phyloP scores from a whole-genome alignment of 2,113 vertebrate genomes.

The Melanocharis versteri region DNA sequence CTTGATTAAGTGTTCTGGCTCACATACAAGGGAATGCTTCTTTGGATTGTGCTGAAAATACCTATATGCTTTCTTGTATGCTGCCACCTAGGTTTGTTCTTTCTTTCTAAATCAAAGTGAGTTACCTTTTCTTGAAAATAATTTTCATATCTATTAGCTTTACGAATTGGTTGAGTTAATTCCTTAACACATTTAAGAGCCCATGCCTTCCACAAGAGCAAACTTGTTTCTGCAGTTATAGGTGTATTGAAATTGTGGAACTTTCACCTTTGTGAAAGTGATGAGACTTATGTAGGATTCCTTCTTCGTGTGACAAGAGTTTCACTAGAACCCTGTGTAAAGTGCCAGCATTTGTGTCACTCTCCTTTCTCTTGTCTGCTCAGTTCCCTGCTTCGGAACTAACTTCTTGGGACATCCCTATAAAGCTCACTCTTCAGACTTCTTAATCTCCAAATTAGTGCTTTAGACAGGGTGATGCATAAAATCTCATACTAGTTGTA shows the following conservation, averaged over 20 bases:
- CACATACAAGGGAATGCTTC: not conserved
- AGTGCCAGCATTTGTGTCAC: not conserved
- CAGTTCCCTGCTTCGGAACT: not conserved
- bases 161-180: not conserved
- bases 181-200: not conserved
- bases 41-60: not conserved
- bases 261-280: not conserved
- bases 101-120: not conserved
- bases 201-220: not conserved
- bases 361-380: not conserved
- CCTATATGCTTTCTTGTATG: not conserved
- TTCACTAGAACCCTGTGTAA: not conserved
- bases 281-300: not conserved
- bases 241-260: not conserved
- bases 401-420: not conserved
- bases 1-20: not conserved
- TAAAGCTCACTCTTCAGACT: not conserved
- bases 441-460: not conserved
- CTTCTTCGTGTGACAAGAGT: not conserved
- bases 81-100: not conserved
- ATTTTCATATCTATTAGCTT: not conserved
- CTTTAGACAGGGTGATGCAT: not conserved
- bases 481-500: not conserved
- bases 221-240: not conserved
- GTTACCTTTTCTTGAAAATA: not conserved